Conservation (phyloP, 2,888 invertebrate species). For the Epirrita christyi region DNA sequence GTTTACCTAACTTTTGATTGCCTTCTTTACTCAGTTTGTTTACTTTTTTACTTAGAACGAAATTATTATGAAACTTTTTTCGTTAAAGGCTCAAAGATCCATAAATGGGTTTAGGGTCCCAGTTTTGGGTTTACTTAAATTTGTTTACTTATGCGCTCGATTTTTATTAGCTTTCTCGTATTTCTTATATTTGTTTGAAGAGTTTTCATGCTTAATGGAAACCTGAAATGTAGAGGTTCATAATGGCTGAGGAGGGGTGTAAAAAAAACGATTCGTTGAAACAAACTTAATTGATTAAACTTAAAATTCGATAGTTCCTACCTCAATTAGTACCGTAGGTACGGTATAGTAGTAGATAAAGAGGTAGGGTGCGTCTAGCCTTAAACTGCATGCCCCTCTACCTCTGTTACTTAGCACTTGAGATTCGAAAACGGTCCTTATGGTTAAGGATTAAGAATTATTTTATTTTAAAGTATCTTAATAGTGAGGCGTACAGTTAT, state of each 20-base stretch:
- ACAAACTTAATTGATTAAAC: no score
- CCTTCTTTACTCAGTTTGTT: slow-evolving; percentile 75
- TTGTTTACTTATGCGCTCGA: slow-evolving; percentile 57
- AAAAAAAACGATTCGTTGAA: slow-evolving; percentile 3
- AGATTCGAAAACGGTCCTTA: no score
- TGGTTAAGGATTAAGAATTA: no score
- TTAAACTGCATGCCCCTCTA: no score
- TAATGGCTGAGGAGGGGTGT: slow-evolving; percentile 17
- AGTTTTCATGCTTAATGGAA: slow-evolving; percentile 32
- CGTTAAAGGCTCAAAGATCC: slow-evolving; percentile 73
- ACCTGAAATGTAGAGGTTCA: slow-evolving; percentile 22
- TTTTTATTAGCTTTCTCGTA: slow-evolving; percentile 51
- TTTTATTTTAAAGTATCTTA: no score
- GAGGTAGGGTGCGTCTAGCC: no score
- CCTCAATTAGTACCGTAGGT: no score
- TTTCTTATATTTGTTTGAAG: slow-evolving; percentile 37
- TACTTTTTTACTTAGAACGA: slow-evolving; percentile 76
- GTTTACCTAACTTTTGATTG: slow-evolving; percentile 81
- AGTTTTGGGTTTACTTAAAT: slow-evolving; percentile 55
- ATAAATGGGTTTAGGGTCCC: slow-evolving; percentile 70
- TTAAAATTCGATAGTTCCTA: no score
- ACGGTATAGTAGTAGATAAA: no score
- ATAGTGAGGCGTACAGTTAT: no score
- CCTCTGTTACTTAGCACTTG: no score
- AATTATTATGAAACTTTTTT: slow-evolving; percentile 79